Conservation (phyloP, 2,888 invertebrate species). For the Leucania comma region DNA sequence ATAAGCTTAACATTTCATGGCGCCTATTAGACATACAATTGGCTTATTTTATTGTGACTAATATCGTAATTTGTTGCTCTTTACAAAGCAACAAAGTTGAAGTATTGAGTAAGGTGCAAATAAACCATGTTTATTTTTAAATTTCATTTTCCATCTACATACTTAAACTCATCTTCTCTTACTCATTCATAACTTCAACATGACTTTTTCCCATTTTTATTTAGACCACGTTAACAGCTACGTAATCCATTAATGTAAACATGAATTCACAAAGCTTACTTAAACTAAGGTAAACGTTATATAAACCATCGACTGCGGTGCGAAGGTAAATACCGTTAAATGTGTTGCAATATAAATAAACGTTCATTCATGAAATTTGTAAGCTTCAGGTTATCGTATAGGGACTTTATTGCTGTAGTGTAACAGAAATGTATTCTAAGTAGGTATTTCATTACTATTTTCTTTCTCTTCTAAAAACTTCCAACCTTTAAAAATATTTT, state of each 20-base stretch:
- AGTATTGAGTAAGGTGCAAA: too few relatives aligned
- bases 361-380: constrained; percentile 34
- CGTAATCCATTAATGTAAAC: constrained; percentile 32
- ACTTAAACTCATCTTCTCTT: neutral
- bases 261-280: constrained; percentile 12
- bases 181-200: constrained; percentile 7
- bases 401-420: too few relatives aligned
- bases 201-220: neutral
- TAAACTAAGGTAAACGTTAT: constrained; percentile 21
- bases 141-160: too few relatives aligned
- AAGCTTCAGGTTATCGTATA: neutral
- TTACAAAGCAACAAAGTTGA: too few relatives aligned
- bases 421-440: too few relatives aligned
- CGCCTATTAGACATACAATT: neutral
- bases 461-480: too few relatives aligned
- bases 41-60: too few relatives aligned
- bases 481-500: too few relatives aligned
- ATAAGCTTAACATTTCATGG: neutral
- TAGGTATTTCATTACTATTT: too few relatives aligned
- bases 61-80: too few relatives aligned
- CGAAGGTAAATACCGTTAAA: constrained; percentile 25
- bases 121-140: too few relatives aligned
- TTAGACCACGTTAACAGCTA: neutral
- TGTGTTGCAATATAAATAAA: constrained; percentile 29
- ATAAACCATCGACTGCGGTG: constrained; percentile 28